Conservation (phyloP, 2,113 vertebrate genomes). For the Nyctereutes procyonoides region DNA sequence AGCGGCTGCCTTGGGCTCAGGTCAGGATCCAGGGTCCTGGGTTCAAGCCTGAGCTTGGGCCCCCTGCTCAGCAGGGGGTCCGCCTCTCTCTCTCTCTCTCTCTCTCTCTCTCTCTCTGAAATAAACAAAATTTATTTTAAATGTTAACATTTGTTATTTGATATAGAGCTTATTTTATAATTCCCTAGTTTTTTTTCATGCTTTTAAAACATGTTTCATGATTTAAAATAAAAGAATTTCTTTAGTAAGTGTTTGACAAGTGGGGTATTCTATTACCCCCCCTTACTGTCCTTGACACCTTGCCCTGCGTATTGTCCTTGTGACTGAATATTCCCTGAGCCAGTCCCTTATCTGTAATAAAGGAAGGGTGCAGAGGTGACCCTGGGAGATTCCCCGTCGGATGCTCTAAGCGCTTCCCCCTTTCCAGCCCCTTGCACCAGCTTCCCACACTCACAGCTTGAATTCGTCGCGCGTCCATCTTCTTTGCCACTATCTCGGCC, state of each 20-base stretch:
- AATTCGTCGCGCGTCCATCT: not conserved
- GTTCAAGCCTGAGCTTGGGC: too few relatives aligned
- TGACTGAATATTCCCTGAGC: not conserved
- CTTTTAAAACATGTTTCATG: not conserved
- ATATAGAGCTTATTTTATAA: not conserved
- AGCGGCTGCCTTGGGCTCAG: not conserved
- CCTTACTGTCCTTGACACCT: not conserved
- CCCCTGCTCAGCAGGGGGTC: too few relatives aligned
- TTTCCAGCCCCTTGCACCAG: not conserved
- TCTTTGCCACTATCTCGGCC: not conserved
- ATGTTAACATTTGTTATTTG: not conserved
- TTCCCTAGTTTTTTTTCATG: not conserved
- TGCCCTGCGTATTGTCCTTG: not conserved
- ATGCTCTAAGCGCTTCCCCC: not conserved
- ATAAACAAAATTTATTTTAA: not conserved
- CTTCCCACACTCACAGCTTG: not conserved
- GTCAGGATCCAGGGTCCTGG: not conserved
- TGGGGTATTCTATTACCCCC: not conserved
- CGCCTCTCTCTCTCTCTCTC: too few relatives aligned
- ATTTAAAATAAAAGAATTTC: constrained; percentile 40
- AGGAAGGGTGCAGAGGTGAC: not conserved
- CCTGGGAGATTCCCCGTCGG: not conserved
- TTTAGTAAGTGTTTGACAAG: not conserved
- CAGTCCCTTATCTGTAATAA: not conserved
- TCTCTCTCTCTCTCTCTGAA: too few relatives aligned